Conservation (phyloP, 2,888 invertebrate species). For the Eupithecia tripunctaria region DNA sequence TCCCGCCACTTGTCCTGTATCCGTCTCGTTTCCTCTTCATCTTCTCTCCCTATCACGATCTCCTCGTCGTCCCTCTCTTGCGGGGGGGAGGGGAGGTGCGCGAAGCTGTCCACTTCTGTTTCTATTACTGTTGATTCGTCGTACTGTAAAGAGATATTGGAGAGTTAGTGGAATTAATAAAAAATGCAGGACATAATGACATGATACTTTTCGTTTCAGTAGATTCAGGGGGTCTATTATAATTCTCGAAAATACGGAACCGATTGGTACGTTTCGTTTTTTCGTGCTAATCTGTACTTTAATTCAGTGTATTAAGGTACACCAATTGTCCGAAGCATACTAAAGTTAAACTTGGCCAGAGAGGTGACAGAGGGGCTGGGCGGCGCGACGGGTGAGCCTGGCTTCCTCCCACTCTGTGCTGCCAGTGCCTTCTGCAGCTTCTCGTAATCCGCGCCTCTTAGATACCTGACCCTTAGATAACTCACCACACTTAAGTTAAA, state of each 20-base stretch:
- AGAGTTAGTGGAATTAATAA: background rate
- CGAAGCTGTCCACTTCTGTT: constrained; percentile 85
- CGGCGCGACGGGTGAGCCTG: constrained; percentile 79
- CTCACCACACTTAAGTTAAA: no score
- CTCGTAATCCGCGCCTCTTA: constrained; percentile 94
- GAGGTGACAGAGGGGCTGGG: constrained; percentile 89
- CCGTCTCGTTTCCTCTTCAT: constrained; percentile 80
- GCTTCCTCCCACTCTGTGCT: constrained; percentile 87
- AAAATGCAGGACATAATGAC: background rate
- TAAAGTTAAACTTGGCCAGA: constrained; percentile 90
- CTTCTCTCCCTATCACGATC: constrained; percentile 85
- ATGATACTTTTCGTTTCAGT: no score
- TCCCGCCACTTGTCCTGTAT: constrained; percentile 91
- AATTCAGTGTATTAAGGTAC: no score
- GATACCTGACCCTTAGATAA: no score
- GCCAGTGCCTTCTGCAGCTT: constrained; percentile 91
- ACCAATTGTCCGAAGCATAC: no score
- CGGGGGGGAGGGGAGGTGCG: constrained; percentile 81
- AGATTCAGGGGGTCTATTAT: no score
- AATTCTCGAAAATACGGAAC: no score
- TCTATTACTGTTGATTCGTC: constrained; percentile 88
- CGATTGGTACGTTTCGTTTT: no score
- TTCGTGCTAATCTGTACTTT: no score
- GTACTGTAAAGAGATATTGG: constrained; percentile 75
- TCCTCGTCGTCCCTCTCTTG: constrained; percentile 84